Percentiles rank a stretch among this genome's conserved stretches.
phyloP scores from a whole-genome alignment of 92 coral and sea anemone genomes.

The Paramuricea clavata region DNA sequence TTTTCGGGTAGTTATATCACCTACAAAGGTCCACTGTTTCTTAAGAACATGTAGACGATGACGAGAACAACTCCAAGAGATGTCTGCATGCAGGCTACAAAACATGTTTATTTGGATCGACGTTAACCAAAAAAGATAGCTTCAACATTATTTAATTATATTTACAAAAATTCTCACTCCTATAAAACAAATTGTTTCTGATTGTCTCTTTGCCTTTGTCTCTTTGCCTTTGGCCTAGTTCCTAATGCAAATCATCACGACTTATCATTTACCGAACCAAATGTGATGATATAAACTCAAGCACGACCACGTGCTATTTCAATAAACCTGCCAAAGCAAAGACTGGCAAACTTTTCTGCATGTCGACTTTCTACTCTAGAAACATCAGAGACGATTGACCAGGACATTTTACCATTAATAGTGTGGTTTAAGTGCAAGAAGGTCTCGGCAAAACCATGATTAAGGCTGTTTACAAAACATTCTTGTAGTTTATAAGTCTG shows the following conservation, averaged over 20 bases:
- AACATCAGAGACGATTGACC: not conserved
- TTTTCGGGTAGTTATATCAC: too few relatives aligned
- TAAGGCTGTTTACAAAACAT: not conserved
- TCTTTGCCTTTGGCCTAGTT: not conserved
- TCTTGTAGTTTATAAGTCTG: conserved; percentile 1
- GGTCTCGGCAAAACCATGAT: not conserved
- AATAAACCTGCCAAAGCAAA: not conserved
- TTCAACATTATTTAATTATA: too few relatives aligned
- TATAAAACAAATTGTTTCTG: too few relatives aligned
- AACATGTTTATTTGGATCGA: too few relatives aligned
- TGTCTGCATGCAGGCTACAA: too few relatives aligned
- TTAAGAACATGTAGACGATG: too few relatives aligned
- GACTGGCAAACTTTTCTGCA: conserved; percentile 17
- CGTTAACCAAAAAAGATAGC: too few relatives aligned
- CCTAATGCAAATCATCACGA: not conserved
- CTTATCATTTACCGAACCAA: not conserved
- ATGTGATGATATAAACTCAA: not conserved
- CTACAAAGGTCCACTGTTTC: too few relatives aligned
- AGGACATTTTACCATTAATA: conserved; percentile 21
- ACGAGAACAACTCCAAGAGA: too few relatives aligned
- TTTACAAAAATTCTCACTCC: too few relatives aligned
- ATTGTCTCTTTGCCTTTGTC: too few relatives aligned
- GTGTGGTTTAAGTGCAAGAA: not conserved
- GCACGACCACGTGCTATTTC: not conserved
- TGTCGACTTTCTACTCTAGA: not conserved